Conservation (phyloP, 1,140 invertebrate genomes). For the Drosophila ambigua region DNA sequence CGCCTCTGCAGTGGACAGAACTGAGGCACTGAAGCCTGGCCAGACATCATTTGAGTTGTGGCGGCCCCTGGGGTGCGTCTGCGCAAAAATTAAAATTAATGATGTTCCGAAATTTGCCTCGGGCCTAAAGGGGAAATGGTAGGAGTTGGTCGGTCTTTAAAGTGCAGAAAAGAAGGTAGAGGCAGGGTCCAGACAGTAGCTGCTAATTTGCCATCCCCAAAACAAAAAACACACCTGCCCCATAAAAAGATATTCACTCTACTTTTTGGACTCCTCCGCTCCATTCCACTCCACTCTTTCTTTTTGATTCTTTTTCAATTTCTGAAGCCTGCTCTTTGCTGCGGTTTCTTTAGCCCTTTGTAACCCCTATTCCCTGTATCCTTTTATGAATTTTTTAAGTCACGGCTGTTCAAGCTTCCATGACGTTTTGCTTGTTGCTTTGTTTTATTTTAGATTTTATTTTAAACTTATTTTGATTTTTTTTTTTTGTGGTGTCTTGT, state of each 20-base stretch:
- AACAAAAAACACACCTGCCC: constrained; percentile 42
- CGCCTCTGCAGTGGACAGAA: constrained; percentile 56
- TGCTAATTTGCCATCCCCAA: constrained; percentile 63
- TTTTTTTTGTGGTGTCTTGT: constrained; percentile 9
- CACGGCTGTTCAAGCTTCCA: constrained; percentile 42
- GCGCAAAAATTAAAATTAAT: constrained; percentile 82
- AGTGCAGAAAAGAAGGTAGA: constrained; percentile 23
- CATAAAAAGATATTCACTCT: constrained; percentile 22
- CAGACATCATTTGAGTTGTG: constrained; percentile 9
- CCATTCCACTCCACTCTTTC: no score
- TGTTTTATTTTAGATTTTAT: constrained; percentile 2
- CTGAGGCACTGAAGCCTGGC: constrained; percentile 49
- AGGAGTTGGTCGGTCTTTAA: neutral
- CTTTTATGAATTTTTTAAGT: constrained; percentile 66
- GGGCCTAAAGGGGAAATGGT: constrained; percentile 48
- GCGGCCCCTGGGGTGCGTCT: constrained; percentile 58
- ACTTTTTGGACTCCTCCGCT: neutral
- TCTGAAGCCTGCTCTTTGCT: constrained; percentile 32
- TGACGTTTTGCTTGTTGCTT: constrained; percentile 30
- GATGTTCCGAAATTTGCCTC: constrained; percentile 67
- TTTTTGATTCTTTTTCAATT: constrained; percentile 25
- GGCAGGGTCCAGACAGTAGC: constrained; percentile 52
- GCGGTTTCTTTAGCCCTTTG: constrained; percentile 50
- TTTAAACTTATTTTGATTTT: constrained; percentile 12
- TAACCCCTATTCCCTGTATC: constrained; percentile 16